Conservation (phyloP, 2,888 invertebrate genomes). For the Drosophila paracracens region DNA sequence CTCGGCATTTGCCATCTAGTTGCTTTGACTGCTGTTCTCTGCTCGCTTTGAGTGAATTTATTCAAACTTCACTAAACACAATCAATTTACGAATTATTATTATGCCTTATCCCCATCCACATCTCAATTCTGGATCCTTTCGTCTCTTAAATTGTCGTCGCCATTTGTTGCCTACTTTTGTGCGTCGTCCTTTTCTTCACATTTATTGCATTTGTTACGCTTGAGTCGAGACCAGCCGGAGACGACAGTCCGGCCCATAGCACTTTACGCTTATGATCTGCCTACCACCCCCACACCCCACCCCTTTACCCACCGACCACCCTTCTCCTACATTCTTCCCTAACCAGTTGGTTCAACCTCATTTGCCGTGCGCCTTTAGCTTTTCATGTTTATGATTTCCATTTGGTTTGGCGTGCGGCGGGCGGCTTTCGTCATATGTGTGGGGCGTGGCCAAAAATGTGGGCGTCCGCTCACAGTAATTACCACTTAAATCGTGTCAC, state of each 20-base stretch:
- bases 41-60: slow-evolving; percentile 71
- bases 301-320: not conserved
- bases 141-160: slow-evolving; percentile 59
- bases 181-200: slow-evolving; percentile 56
- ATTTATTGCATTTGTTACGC: slow-evolving; percentile 81
- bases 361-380: slow-evolving; percentile 75
- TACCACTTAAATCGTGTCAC: slow-evolving; percentile 73
- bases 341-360: slow-evolving; percentile 55
- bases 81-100: slow-evolving; percentile 82
- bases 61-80: slow-evolving; percentile 82
- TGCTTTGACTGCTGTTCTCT: slow-evolving; percentile 1
- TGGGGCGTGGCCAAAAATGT: slow-evolving; percentile 47
- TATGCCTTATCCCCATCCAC: slow-evolving; percentile 51
- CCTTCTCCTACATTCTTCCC: not conserved
- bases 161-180: slow-evolving; percentile 71
- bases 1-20: slow-evolving; percentile 30
- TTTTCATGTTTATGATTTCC: slow-evolving; percentile 79
- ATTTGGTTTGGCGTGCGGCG: slow-evolving; percentile 47
- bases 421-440: slow-evolving; percentile 44
- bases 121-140: not conserved
- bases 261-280: slow-evolving; percentile 78
- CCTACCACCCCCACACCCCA: slow-evolving; percentile 16
- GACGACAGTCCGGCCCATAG: slow-evolving; percentile 29
- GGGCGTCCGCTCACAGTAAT: slow-evolving; percentile 62
- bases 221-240: slow-evolving; percentile 42